Conservation (phyloP, 2,888 invertebrate genomes). For the Tachina lurida region DNA sequence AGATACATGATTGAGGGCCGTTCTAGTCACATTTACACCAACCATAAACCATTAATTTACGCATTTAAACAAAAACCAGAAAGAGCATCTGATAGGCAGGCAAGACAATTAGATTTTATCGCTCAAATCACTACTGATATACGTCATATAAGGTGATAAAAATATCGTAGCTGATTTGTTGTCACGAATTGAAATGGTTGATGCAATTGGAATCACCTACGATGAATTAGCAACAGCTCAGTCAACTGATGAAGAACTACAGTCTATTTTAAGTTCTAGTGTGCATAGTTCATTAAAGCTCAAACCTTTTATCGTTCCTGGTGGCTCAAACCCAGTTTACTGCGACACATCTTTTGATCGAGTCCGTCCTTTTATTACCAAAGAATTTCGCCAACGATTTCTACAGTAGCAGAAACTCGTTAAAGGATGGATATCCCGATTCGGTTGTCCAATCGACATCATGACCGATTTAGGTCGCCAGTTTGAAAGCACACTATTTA, state of each 20-base stretch:
- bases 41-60: slow-evolving; percentile 71
- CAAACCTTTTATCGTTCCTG: slow-evolving; percentile 28
- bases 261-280: slow-evolving; percentile 9
- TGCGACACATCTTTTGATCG: slow-evolving; percentile 24
- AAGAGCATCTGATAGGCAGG: slow-evolving; percentile 68
- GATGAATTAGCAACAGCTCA: slow-evolving; percentile 15
- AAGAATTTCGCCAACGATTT: slow-evolving; percentile 49
- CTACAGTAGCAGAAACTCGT: too few species aligned
- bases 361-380: slow-evolving; percentile 68
- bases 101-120: slow-evolving; percentile 63
- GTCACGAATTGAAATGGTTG: slow-evolving; percentile 65
- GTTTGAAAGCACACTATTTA: slow-evolving; percentile 50
- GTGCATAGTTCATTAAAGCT: slow-evolving; percentile 3
- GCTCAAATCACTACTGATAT: slow-evolving; percentile 69
- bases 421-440: slow-evolving; percentile 78
- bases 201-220: slow-evolving; percentile 44
- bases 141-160: slow-evolving; percentile 63
- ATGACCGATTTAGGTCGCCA: slow-evolving; percentile 38
- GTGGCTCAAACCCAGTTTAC: slow-evolving; percentile 11
- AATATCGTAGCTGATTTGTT: slow-evolving; percentile 69
- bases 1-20: too few species aligned
- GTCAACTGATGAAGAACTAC: slow-evolving; percentile 26
- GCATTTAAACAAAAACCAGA: slow-evolving; percentile 76
- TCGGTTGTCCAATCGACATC: slow-evolving; percentile 30
- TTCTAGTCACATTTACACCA: too few species aligned